These are phyloP conservation scores for Gavialis gangeticus DNA, from an alignment of 2,113 vertebrate genomes.

Conservation along the genomic window DNA sequence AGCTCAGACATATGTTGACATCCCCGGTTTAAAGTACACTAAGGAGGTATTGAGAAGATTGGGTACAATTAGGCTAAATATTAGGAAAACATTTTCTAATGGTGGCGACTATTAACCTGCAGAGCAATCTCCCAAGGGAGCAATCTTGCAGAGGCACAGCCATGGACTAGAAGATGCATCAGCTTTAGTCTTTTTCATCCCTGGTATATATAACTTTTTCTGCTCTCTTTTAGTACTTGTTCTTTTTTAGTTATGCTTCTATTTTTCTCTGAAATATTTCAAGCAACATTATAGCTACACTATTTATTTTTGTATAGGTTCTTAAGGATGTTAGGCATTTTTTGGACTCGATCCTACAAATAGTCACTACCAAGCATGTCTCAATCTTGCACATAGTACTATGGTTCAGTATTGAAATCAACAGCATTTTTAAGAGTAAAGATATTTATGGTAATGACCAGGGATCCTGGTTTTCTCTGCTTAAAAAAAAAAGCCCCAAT, in stretches of 20 bases:
- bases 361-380: accelerated
- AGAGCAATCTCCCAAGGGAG: conserved; percentile 19
- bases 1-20: no score
- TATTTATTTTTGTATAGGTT: background rate
- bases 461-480: no score
- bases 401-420: background rate
- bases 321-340: background rate
- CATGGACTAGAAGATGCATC: conserved; percentile 39
- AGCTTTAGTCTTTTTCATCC: background rate
- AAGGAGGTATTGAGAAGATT: conserved; percentile 54
- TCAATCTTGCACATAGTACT: background rate
- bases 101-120: background rate
- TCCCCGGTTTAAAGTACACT: conserved; percentile 36
- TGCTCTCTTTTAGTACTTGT: background rate
- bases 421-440: background rate
- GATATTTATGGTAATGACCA: background rate
- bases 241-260: background rate
- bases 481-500: no score
- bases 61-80: conserved; percentile 53
- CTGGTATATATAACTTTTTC: background rate
- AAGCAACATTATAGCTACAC: background rate
- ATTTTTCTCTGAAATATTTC: conserved; percentile 7
- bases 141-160: conserved; percentile 2
- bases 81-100: conserved; percentile 67
- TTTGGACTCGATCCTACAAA: background rate